Base-by-base conservation (phyloP, 1,140 invertebrate genomes). In the Elysia chlorotica region DNA sequence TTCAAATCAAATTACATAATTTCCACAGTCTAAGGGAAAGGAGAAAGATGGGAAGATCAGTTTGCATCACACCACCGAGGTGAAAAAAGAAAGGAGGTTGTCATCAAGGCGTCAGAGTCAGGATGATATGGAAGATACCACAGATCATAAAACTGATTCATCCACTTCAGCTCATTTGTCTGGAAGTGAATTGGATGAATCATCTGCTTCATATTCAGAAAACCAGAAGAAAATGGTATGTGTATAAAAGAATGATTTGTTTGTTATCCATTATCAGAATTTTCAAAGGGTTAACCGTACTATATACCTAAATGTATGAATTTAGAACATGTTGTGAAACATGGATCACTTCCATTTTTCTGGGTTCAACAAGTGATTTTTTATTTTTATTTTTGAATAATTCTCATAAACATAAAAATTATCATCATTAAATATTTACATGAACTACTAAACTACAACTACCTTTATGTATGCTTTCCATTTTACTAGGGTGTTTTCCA, bases 61-160 rank as follows among this genome's bases (percentile, higher is more conserved):
- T 19, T 41, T 33, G n/a, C 38, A 63, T 63, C 61, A 57, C 48
- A 35, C 38, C 33, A 1, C 23, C 36, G 69, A 71, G 35, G 33
- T 71, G 5, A 71, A 71, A 35, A 62, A 38, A 53, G 69, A 71
- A 30, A 71, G 69, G 33, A 33, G 69, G 4, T 59, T 38, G n/a
- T 71, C 69, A 2, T 61, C 25, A 17, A n/a, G 69, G 2, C 38
- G 69, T 23, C 69, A 71, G 5, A 71, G 69, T 28, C 59, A 62
- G 28, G 69, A 71, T 10, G 69, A 71, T 30, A n/a, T 48, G 21
- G 38, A 62, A 30, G 38, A 61, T 28, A 28, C 19, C 3, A 2
- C 59, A 25, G 67, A 69, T 14, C 2, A 28, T 10, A 57, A 59
- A 38, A n/a, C 6, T 59, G 67, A 69, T 33, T 10, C 23, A 31